phyloP scores from a whole-genome alignment of 2,888 invertebrate genomes.

The Lithodes maja region DNA sequence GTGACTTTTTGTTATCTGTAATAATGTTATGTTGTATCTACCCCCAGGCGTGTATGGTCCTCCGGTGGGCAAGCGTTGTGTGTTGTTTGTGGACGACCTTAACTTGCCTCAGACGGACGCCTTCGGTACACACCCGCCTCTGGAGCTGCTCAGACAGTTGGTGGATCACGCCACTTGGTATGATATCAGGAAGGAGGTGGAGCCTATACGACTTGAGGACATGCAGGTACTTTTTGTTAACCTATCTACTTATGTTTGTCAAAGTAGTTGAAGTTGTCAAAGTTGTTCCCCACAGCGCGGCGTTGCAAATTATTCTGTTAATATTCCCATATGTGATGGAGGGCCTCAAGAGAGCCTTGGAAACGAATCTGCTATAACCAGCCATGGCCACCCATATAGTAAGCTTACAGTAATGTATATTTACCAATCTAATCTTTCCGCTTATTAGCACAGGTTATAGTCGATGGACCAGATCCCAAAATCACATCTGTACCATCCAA shows the following conservation, averaged over 20 bases:
- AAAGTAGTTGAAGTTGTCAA: no score
- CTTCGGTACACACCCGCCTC: constrained; percentile 95
- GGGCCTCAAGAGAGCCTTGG: no score
- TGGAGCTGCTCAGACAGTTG: constrained; percentile 92
- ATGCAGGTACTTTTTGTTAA: constrained; percentile 75
- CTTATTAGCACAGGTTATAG: no score
- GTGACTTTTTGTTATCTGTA: no score
- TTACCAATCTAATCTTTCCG: no score
- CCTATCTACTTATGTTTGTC: neutral
- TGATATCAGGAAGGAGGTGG: constrained; percentile 84
- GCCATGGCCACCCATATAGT: no score
- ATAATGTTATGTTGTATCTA: no score
- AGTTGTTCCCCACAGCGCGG: no score
- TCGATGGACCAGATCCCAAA: no score
- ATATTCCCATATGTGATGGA: neutral
- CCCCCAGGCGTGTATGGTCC: constrained; percentile 88
- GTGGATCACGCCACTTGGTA: constrained; percentile 93
- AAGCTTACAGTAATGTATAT: no score
- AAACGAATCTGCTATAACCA: no score
- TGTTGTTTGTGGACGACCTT: constrained; percentile 96
- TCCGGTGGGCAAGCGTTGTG: constrained; percentile 89
- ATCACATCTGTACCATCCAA: no score
- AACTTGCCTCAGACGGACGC: constrained; percentile 93
- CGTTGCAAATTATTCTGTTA: neutral
- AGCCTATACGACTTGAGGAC: constrained; percentile 87